Evolutionary conservation across 2,797 vertebrate genomes (phyloP).

Genomic region (Taeniopygia guttata): DNA sequence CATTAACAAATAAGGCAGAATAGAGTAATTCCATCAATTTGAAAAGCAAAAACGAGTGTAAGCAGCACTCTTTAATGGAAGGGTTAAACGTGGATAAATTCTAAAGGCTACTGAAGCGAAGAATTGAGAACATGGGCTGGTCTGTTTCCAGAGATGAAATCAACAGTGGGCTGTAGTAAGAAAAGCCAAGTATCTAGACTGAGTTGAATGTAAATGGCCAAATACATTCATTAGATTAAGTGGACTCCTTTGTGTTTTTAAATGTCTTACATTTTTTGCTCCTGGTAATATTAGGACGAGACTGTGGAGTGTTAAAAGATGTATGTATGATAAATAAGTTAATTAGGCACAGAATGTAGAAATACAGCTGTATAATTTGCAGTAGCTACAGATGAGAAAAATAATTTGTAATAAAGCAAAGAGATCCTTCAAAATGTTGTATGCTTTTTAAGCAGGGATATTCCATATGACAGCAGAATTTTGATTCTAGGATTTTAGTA

Average conservation of each 20-base stretch:
- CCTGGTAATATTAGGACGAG: neutral
- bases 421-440: neutral
- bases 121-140: neutral
- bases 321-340: neutral
- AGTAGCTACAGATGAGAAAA: neutral
- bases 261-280: neutral
- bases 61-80: neutral
- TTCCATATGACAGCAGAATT: neutral
- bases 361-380: neutral
- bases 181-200: neutral
- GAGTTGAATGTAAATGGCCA: neutral
- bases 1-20: neutral
- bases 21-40: neutral
- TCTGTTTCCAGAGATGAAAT: neutral
- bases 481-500: conserved; percentile 17
- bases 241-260: neutral
- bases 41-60: neutral
- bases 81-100: neutral
- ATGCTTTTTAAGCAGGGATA: neutral
- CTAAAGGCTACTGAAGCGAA: neutral
- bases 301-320: neutral
- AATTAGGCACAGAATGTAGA: neutral
- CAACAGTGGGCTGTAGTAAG: neutral
- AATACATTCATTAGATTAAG: neutral
- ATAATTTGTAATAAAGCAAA: neutral